Evolutionary conservation across 2,888 invertebrate genomes (phyloP).

Genomic region (Automeris io): DNA sequence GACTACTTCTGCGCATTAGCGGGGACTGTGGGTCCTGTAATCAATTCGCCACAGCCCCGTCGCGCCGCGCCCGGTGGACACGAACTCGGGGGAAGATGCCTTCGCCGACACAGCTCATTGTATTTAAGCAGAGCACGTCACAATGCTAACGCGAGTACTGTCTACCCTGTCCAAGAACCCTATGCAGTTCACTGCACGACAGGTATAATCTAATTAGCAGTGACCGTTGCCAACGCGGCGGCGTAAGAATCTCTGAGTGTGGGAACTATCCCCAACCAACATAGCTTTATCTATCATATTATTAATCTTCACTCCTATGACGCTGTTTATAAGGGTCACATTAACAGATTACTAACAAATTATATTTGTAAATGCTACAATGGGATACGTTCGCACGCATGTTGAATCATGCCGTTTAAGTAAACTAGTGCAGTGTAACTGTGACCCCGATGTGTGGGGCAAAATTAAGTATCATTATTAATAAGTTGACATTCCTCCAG

Average conservation of each 20-base stretch:
- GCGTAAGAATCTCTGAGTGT: constrained; percentile 33
- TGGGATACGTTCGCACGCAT: constrained; percentile 50
- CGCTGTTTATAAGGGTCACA: not conserved
- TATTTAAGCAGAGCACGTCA: too few relatives aligned
- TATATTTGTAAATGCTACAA: constrained; percentile 39
- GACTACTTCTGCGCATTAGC: too few relatives aligned
- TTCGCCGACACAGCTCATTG: too few relatives aligned
- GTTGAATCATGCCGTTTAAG: constrained; percentile 44
- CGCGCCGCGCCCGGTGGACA: too few relatives aligned
- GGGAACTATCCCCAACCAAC: constrained; percentile 25
- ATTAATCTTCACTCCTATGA: not conserved
- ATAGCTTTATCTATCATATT: constrained; percentile 5
- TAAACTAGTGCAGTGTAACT: constrained; percentile 65
- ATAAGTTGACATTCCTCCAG: too few relatives aligned
- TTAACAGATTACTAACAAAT: not conserved
- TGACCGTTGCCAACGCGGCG: constrained; percentile 41
- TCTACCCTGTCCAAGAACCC: too few relatives aligned
- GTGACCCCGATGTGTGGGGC: constrained; percentile 34
- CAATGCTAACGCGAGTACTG: too few relatives aligned
- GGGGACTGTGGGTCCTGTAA: too few relatives aligned
- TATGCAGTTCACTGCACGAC: too few relatives aligned
- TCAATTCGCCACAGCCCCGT: too few relatives aligned
- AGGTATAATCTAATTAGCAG: too few relatives aligned
- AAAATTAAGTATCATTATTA: constrained; percentile 4
- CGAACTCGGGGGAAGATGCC: too few relatives aligned